Conservation (phyloP, 2,888 invertebrate genomes). For the Rhyacophila evoluta region DNA sequence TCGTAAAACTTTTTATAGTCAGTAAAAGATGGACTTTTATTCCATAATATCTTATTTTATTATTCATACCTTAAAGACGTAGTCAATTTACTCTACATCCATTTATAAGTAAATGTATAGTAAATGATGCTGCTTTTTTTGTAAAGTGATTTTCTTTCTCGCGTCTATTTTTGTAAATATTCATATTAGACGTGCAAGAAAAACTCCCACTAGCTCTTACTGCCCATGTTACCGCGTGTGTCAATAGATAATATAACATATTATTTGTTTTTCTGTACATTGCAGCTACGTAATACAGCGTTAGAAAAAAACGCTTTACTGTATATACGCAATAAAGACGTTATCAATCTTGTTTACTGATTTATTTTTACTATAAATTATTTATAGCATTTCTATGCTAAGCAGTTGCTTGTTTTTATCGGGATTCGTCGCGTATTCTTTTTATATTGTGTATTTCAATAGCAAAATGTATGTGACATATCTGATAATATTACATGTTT, state of each 20-base stretch:
- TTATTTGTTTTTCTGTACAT: not conserved
- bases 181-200: not conserved
- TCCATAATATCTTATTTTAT: conserved; percentile 34
- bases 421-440: no score
- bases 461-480: no score
- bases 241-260: not conserved
- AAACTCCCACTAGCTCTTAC: not conserved
- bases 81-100: conserved; percentile 38
- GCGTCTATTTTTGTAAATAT: not conserved
- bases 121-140: conserved; percentile 5
- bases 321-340: no score
- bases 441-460: no score
- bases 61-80: conserved; percentile 41
- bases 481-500: no score
- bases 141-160: conserved; percentile 6
- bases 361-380: no score
- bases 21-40: conserved; percentile 26
- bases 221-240: not conserved
- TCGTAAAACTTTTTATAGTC: conserved; percentile 45
- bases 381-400: no score
- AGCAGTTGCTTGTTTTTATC: no score
- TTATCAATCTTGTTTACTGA: no score
- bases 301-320: no score
- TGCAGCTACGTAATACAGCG: not conserved
- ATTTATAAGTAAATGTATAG: conserved; percentile 11